Percentiles rank a stretch among this genome's conserved stretches.
phyloP scores from a whole-genome alignment of 2,113 vertebrate genomes.

The Lophotis ruficrista region DNA sequence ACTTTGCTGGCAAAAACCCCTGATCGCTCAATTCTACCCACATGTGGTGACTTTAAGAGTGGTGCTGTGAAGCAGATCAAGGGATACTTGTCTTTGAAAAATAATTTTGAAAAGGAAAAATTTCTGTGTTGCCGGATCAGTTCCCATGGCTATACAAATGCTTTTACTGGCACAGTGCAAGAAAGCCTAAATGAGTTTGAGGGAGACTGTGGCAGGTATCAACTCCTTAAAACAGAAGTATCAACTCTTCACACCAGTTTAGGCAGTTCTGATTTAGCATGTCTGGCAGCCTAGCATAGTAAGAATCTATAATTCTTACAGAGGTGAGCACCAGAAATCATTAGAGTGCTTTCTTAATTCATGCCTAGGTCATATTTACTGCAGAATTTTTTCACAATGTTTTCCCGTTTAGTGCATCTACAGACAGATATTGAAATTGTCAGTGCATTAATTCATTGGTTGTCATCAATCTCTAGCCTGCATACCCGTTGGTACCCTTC shows the following conservation, averaged over 20 bases:
- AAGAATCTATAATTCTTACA: background rate
- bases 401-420: background rate
- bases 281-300: background rate
- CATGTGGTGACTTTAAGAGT: background rate
- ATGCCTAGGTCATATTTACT: background rate
- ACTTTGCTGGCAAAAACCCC: background rate
- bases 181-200: background rate
- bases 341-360: background rate
- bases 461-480: background rate
- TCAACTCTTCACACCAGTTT: background rate
- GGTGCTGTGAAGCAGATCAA: background rate
- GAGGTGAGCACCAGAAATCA: background rate
- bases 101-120: background rate
- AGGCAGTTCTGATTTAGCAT: background rate
- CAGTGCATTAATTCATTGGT: background rate
- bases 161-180: background rate
- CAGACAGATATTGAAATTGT: background rate
- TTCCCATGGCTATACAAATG: background rate
- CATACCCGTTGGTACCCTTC: background rate
- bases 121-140: background rate
- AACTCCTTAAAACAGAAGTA: background rate
- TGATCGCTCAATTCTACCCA: background rate
- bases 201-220: background rate
- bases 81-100: background rate
- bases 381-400: rapidly evolving